A percentile compares a stretch with the other conserved stretches of the same genome.
phyloP scores from a whole-genome alignment of 2,888 invertebrate genomes.

The Pterostichus madidus region DNA sequence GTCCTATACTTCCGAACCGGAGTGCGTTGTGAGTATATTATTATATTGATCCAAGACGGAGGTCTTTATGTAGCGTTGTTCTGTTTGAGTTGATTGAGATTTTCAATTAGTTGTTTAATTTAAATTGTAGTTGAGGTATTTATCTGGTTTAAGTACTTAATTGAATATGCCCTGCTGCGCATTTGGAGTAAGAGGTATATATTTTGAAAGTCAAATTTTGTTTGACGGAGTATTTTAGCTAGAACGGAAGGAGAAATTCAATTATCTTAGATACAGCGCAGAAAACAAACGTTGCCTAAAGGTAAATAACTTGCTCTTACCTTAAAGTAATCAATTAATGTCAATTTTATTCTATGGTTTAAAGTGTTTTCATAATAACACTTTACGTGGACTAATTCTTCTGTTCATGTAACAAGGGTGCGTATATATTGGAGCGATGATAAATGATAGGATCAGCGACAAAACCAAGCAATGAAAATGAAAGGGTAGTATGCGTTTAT shows the following conservation, averaged over 20 bases:
- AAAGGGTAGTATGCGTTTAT: too few species aligned
- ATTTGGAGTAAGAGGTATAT: background rate
- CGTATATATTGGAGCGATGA: too few species aligned
- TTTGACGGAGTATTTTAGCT: background rate
- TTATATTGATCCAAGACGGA: background rate
- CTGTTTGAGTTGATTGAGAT: conserved; percentile 14
- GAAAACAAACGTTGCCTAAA: background rate
- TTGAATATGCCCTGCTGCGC: background rate
- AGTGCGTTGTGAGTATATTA: conserved; percentile 85
- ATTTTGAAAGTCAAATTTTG: background rate
- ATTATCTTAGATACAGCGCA: too few species aligned
- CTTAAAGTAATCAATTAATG: too few species aligned
- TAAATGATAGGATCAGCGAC: too few species aligned
- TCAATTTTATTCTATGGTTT: too few species aligned
- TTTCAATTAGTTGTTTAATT: conserved; percentile 15
- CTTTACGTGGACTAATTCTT: too few species aligned
- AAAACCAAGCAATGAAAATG: too few species aligned
- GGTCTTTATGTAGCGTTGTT: background rate
- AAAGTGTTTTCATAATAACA: too few species aligned
- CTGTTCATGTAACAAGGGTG: too few species aligned
- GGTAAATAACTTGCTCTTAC: background rate
- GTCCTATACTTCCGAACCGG: conserved; percentile 88
- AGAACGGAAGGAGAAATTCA: background rate
- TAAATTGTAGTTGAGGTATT: conserved; percentile 9
- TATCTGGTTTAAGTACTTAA: conserved; percentile 31